These are phyloP conservation scores for Petroica traversi DNA, from an alignment of 2,113 vertebrate species.

Conservation along the genomic window DNA sequence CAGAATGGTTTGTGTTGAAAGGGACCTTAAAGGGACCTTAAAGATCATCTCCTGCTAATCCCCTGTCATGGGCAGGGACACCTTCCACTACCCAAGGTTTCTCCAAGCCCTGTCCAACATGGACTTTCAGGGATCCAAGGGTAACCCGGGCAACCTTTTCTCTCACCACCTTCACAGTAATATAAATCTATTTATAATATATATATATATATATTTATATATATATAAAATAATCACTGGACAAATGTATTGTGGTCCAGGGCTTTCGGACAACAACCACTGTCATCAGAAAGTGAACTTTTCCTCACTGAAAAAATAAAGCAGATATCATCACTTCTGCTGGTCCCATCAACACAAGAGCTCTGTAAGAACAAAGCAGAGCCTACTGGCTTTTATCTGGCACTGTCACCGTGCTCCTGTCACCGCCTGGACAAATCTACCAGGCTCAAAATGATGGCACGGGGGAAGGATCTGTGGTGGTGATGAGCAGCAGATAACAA, in stretches of 20 bases:
- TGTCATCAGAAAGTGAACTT: not conserved
- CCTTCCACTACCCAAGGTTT: accelerated
- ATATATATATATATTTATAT: not conserved
- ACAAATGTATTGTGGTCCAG: not conserved
- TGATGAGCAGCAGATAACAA: not conserved
- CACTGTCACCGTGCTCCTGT: not conserved
- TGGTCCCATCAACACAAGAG: not conserved
- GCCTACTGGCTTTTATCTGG: not conserved
- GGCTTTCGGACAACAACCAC: not conserved
- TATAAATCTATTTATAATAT: not conserved
- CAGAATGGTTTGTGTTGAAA: not conserved
- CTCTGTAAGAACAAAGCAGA: not conserved
- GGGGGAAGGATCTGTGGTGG: not conserved
- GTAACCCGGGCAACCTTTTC: no score
- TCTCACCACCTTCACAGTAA: not conserved
- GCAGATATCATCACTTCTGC: not conserved
- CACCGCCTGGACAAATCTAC: not conserved
- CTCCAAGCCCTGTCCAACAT: accelerated
- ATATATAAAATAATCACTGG: not conserved
- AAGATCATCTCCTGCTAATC: not conserved
- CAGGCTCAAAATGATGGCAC: not conserved
- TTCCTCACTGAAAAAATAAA: not conserved
- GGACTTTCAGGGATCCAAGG: not conserved
- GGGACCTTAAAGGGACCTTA: not conserved
- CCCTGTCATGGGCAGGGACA: not conserved